A percentile compares a stretch with the other conserved stretches of the same genome.
Evolutionary conservation across 2,888 invertebrate species (phyloP).

Genomic region (Diarsia brunnea): DNA sequence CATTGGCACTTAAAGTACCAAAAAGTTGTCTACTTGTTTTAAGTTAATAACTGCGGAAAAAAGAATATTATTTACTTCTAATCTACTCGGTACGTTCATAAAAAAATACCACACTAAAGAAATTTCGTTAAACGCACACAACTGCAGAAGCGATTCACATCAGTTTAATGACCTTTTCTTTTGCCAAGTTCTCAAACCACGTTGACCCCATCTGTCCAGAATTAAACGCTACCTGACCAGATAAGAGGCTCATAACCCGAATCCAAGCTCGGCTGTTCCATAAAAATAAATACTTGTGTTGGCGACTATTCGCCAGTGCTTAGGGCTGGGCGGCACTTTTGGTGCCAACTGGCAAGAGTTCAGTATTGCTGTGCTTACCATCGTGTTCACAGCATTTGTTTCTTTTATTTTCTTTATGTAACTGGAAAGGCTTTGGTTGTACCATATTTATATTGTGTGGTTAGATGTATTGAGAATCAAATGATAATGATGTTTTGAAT

Average conservation of each 20-base stretch:
- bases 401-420: constrained; percentile 38
- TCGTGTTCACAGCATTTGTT: constrained; percentile 58
- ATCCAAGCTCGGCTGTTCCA: constrained; percentile 22
- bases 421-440: constrained; percentile 1
- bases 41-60: not conserved
- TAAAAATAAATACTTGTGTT: constrained; percentile 66
- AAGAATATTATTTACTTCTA: not conserved
- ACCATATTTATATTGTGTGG: constrained; percentile 11
- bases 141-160: not conserved
- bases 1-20: not conserved
- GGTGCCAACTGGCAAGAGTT: constrained; percentile 73
- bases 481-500: not conserved
- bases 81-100: not conserved
- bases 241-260: constrained; percentile 47
- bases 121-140: not conserved
- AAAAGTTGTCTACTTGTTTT: not conserved
- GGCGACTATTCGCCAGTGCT: constrained; percentile 53
- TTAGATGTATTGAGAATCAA: not conserved
- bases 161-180: constrained; percentile 12
- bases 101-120: not conserved
- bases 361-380: constrained; percentile 57
- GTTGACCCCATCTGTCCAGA: constrained; percentile 23
- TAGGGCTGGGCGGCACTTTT: constrained; percentile 57
- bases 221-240: constrained; percentile 39
- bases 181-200: constrained; percentile 22